These are phyloP conservation scores for Philopotamus ludificatus DNA, from an alignment of 1,140 invertebrate genomes.

Conservation along the genomic window DNA sequence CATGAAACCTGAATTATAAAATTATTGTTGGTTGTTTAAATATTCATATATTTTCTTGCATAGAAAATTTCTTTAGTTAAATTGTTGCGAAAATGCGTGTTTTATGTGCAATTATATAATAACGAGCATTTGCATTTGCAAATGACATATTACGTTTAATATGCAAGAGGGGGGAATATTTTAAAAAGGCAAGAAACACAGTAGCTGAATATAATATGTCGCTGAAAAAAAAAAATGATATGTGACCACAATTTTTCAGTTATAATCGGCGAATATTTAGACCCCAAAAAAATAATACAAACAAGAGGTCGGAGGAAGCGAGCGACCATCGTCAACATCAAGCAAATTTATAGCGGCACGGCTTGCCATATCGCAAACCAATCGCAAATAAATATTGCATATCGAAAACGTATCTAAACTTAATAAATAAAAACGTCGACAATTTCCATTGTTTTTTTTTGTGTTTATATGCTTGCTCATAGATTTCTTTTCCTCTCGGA, in stretches of 20 bases:
- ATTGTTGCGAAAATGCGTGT: not conserved
- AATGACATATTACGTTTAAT: not conserved
- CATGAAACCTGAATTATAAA: no score
- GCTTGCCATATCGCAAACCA: constrained; percentile 32
- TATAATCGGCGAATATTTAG: constrained; percentile 10
- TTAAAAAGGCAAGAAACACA: no score
- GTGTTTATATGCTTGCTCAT: constrained; percentile 16
- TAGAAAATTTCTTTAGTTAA: no score
- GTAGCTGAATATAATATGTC: no score
- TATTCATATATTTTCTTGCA: no score
- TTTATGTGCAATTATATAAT: not conserved
- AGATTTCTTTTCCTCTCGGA: constrained; percentile 27
- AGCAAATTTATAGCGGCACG: constrained; percentile 35
- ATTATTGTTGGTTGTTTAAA: no score
- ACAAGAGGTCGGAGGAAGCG: constrained; percentile 22
- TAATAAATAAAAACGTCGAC: constrained; percentile 39
- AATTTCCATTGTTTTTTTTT: constrained; percentile 34
- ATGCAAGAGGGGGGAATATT: not conserved
- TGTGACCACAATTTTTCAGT: not conserved
- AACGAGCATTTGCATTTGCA: not conserved
- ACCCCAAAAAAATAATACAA: constrained; percentile 16
- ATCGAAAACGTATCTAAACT: constrained; percentile 40
- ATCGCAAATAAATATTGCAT: constrained; percentile 42
- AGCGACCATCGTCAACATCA: constrained; percentile 22
- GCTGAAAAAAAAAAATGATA: not conserved